Conservation (phyloP, 2,888 invertebrate genomes). For the Chymomyza amoena region DNA sequence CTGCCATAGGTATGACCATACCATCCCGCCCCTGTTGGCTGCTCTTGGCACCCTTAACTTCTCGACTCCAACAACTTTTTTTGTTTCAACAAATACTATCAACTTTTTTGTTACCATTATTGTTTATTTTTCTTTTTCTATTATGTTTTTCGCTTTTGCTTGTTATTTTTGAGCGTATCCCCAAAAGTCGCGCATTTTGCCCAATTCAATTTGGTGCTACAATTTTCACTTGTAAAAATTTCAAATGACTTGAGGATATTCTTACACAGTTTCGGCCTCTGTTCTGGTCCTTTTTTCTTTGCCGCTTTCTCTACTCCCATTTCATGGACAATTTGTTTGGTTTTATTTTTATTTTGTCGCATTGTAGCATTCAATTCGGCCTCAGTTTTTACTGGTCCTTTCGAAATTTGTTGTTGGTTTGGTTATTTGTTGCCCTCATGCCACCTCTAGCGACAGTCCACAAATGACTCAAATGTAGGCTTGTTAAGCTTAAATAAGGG, state of each 20-base stretch:
- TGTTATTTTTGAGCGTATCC: conserved; percentile 24
- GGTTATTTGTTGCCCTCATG: not conserved
- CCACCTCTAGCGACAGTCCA: not conserved
- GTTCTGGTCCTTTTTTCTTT: conserved; percentile 1
- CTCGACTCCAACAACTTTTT: conserved; percentile 10
- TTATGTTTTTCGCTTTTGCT: conserved; percentile 49
- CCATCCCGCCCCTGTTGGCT: not conserved
- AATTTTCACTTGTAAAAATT: conserved; percentile 68
- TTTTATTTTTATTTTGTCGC: conserved; percentile 69
- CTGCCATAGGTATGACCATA: not conserved
- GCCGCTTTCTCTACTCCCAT: conserved; percentile 27
- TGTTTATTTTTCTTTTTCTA: conserved; percentile 35
- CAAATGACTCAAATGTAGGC: not conserved
- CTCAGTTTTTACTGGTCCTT: conserved; percentile 7
- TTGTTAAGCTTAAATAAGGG: not conserved
- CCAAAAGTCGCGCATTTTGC: conserved; percentile 27
- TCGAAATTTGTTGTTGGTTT: not conserved
- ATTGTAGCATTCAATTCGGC: conserved; percentile 46
- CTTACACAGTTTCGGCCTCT: not conserved
- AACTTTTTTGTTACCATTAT: conserved; percentile 39
- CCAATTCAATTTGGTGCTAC: conserved; percentile 69
- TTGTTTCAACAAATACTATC: conserved; percentile 43
- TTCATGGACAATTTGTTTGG: conserved; percentile 69
- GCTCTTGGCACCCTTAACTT: conserved; percentile 25
- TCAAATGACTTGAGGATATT: conserved; percentile 27